Evolutionary conservation across 2,797 vertebrate genomes (phyloP).

Genomic region (Taeniopygia guttata): DNA sequence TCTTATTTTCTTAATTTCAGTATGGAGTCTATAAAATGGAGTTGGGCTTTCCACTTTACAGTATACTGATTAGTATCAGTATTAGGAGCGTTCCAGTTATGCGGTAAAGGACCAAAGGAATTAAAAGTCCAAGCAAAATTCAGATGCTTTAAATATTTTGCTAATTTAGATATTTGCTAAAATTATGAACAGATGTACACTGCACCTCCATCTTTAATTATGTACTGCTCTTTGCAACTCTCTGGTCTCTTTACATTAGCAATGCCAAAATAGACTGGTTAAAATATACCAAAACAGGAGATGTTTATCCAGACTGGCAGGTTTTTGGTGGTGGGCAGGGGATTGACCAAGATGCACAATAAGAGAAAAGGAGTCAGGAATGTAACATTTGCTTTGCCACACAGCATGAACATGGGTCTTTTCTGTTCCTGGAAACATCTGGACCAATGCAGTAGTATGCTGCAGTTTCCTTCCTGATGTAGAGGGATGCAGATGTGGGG

Average conservation of each 20-base stretch:
- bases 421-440: neutral
- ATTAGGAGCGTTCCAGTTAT: slow-evolving; percentile 33
- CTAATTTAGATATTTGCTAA: neutral
- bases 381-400: neutral
- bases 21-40: slow-evolving; percentile 43
- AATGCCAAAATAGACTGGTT: neutral
- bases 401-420: fast-evolving
- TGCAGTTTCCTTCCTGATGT: neutral
- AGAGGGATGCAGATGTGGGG: neutral
- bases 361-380: neutral
- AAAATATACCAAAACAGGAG: neutral
- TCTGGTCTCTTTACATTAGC: neutral
- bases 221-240: neutral
- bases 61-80: slow-evolving; percentile 23
- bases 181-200: neutral
- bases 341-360: neutral
- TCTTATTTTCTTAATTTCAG: slow-evolving; percentile 63
- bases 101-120: neutral
- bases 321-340: neutral
- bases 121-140: slow-evolving; percentile 21
- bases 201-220: neutral
- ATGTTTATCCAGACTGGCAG: neutral
- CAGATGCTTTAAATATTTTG: neutral
- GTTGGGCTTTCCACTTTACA: slow-evolving; percentile 14
- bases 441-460: neutral